Conservation (phyloP, 2,113 vertebrate genomes). For the Scalopus aquaticus region DNA sequence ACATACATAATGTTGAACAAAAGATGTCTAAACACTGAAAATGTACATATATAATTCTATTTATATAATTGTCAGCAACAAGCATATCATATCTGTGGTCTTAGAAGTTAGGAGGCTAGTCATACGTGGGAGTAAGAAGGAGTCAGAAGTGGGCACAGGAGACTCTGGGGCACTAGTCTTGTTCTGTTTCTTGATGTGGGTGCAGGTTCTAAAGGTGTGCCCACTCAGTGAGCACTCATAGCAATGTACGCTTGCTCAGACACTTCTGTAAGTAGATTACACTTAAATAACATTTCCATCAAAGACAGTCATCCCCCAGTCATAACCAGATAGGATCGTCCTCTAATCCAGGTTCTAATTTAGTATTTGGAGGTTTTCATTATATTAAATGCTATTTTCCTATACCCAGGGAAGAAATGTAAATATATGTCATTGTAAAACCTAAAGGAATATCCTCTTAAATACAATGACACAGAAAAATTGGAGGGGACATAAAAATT, state of each 20-base stretch:
- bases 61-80: not conserved
- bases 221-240: not conserved
- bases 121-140: not conserved
- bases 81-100: not conserved
- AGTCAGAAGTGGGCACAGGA: not conserved
- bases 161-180: too few relatives aligned
- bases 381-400: conserved; percentile 63
- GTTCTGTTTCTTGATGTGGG: not conserved
- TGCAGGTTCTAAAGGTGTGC: not conserved
- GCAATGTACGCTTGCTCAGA: not conserved
- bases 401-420: not conserved
- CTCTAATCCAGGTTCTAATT: conserved; percentile 42
- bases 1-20: not conserved
- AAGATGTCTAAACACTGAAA: not conserved
- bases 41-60: not conserved
- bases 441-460: not conserved
- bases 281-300: not conserved
- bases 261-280: not conserved
- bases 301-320: conserved; percentile 17
- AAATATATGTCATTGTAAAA: conserved; percentile 32
- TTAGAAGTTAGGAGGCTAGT: not conserved
- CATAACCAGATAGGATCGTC: not conserved
- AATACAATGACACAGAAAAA: not conserved
- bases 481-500: not conserved
- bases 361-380: conserved; percentile 50